These are phyloP conservation scores for Morelia viridis DNA, from an alignment of 2,797 vertebrate genomes.

Conservation along the genomic window DNA sequence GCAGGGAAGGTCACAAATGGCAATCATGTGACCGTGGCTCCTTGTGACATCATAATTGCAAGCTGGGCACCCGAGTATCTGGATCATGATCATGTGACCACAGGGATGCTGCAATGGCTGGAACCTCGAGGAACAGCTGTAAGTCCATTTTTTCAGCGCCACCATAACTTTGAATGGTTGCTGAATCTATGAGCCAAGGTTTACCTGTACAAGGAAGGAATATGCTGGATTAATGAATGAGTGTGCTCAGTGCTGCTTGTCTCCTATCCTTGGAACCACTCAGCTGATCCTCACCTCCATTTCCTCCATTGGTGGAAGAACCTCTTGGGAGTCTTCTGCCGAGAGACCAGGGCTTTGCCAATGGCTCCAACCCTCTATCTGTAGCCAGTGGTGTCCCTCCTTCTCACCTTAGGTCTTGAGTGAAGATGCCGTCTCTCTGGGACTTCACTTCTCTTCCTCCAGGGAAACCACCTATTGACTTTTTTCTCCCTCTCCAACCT, in stretches of 20 bases:
- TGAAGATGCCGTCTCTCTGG: neutral
- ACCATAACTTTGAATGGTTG: neutral
- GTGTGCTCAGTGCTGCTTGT: neutral
- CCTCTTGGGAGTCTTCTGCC: neutral
- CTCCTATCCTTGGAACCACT: neutral
- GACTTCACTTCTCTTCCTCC: neutral
- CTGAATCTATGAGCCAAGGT: neutral
- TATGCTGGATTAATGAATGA: neutral
- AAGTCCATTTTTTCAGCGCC: neutral
- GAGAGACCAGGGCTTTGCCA: neutral
- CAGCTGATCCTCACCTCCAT: neutral
- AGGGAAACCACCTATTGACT: neutral
- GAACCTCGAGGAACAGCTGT: neutral
- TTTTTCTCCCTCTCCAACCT: neutral
- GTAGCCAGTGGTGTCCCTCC: neutral
- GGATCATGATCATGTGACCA: neutral
- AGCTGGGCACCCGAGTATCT: neutral
- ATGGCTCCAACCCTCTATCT: neutral
- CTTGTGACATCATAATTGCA: neutral
- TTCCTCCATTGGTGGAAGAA: neutral
- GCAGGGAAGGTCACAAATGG: too few relatives aligned
- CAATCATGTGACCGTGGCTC: neutral
- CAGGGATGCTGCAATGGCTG: neutral
- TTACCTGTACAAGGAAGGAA: neutral
- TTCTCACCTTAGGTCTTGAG: neutral